Base-by-base conservation (phyloP, 2,113 vertebrate genomes). In the Chitala chitala region DNA sequence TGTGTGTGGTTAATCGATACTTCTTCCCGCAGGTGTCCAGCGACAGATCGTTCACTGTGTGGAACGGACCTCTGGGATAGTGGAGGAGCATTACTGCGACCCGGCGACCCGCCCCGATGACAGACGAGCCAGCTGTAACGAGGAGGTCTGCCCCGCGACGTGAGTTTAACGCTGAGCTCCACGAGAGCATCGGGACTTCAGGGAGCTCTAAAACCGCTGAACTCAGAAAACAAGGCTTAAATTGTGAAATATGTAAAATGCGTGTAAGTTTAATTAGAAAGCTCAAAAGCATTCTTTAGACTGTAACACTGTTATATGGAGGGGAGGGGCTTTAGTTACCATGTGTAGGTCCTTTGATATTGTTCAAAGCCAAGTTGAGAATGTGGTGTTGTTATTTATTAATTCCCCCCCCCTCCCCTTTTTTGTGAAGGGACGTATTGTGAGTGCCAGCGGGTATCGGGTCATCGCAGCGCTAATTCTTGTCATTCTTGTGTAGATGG, bases 91-190 rank as follows among this genome's bases (percentile, higher is more conserved):
- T 3, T 86, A 92, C 85, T 99, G 97, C 20, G 91, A 96, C 1
- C 78, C 83, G 0, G 79, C 89, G 12, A 86, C 78, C 51, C 90
- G 90, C 40, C 96, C 95, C 0, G 92, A 95, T 0, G 91, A 95
- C 77, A 90, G 80, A 76, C 92, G 86, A 73, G 89, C 91, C 79
- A 86, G 79, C 1, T 98, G 97, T 80, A 90, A 81, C 0, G 90
- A 92, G 85, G 92, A 93, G 48, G 89, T 89, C 1, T 99, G 97
- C 82, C 96, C 94, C 0, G 88, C 95, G 73, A 87, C 88, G 96
- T 98, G 84, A 76, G 83, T 76, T 38, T 12, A n/a, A n/a, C n/a
- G n/a, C n/a, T n/a, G n/a, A n/a, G n/a, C 8, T 26, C 46, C 20
- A 7, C 9, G 9, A 10, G 20, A 36, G 33, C 7, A 1, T 38